Evolutionary conservation across 2,888 invertebrate species (phyloP), one percentile per base, ranked within the genome.

Genomic region (Cotesia congregata): DNA sequence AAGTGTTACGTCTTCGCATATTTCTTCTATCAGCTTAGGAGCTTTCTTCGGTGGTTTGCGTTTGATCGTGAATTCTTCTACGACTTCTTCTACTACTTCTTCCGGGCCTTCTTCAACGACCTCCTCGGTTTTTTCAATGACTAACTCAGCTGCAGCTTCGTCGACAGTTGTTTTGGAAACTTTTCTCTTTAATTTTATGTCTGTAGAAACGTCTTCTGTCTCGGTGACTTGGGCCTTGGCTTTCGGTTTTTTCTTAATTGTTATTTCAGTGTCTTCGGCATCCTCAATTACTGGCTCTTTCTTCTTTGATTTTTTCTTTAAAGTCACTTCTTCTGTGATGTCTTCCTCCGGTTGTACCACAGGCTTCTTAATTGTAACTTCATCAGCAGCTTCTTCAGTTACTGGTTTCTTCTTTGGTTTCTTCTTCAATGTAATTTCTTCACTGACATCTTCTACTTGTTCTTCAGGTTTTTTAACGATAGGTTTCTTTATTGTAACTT

Each of bases 1-100:
- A 15, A 96, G 91, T 0, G 94, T 95, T 38, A 95, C 91, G 88
- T 93, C 93, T 87, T 93, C 92, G 67, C 92, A 91, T 78, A 91
- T 91, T 85, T 93, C 92, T 85, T 93, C 93, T 82, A 90, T 86
- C 7, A 91, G 90, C 80, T 90, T 90, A 15, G 91, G 90, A 59
- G 86, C 78, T 62, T 85, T 83, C 75, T 91, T 90, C 4, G 88
- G 91, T 82, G 89, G 92, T 78, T 91, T 90, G 71, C 91, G 90
- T 83, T 91, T 90, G 5, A 93, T 87, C 3, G 92, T 90, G 78
- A 92, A 91, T 84, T 92, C 92, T 84, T 91, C 91, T 20, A 90
- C 82, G 6, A 84, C 80, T 60, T 88, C 88, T 74, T 88, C 88
- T 39, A 77, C 77, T 12, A 78, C 80, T 78, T 85, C 82, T 73